Percentiles rank a stretch among this genome's conserved stretches.
Evolutionary conservation across 2,797 vertebrate species (phyloP).

Genomic region (Pipistrellus kuhlii): DNA sequence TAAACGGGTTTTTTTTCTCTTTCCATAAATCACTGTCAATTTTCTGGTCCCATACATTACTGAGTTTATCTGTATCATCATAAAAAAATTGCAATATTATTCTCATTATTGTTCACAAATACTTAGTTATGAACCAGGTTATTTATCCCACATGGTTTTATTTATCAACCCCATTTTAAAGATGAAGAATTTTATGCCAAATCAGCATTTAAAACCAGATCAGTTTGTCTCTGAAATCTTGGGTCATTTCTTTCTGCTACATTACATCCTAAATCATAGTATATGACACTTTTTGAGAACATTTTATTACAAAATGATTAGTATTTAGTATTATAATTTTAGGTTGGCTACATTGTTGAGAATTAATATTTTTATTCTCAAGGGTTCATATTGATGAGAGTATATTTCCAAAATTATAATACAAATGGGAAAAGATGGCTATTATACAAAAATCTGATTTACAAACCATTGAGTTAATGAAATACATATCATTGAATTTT

Average conservation of each 20-base stretch:
- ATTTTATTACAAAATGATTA: constrained; percentile 36
- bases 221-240: neutral
- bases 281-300: neutral
- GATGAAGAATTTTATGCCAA: neutral
- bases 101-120: neutral
- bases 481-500: constrained; percentile 56
- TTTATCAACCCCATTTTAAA: neutral
- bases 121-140: neutral
- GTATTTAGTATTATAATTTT: constrained; percentile 19
- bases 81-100: neutral
- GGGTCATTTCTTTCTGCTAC: constrained; percentile 30
- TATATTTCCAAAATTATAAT: constrained; percentile 22
- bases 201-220: neutral
- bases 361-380: neutral
- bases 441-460: neutral
- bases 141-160: neutral
- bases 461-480: constrained; percentile 29
- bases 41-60: neutral
- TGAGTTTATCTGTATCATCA: neutral
- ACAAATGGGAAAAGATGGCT: neutral
- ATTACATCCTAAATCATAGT: neutral
- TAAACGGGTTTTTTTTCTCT: neutral
- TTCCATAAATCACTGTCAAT: neutral
- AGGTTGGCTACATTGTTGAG: constrained; percentile 2
- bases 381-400: neutral